Evolutionary conservation across 2,888 invertebrate species (phyloP).

Genomic region (Noctua janthina): DNA sequence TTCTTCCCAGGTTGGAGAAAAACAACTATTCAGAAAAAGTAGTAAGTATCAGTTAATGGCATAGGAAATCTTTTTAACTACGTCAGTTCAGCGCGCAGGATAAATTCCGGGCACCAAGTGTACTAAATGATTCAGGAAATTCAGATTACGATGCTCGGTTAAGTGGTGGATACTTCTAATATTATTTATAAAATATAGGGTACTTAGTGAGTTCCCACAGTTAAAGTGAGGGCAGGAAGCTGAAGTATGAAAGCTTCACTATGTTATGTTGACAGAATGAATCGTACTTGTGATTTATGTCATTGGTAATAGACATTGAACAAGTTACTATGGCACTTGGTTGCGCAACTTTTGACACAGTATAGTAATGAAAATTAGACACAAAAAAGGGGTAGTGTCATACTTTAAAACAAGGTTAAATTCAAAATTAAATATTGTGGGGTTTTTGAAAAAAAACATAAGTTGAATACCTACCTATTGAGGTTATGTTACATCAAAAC

Average conservation of each 20-base stretch:
- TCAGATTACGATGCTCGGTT: slow-evolving; percentile 33
- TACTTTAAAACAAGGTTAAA: too few species aligned
- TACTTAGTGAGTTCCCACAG: slow-evolving; percentile 43
- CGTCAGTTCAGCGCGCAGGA: slow-evolving; percentile 12
- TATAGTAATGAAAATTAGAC: too few species aligned
- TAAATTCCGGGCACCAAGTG: slow-evolving; percentile 35
- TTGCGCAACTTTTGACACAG: too few species aligned
- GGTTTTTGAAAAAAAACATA: too few species aligned
- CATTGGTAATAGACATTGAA: neutral
- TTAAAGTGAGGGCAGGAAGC: slow-evolving; percentile 3
- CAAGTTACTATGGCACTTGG: too few species aligned
- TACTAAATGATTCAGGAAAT: slow-evolving; percentile 47
- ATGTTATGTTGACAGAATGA: slow-evolving; percentile 12
- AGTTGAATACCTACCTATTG: too few species aligned
- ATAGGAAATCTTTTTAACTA: slow-evolving; percentile 32
- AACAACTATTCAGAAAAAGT: slow-evolving; percentile 32
- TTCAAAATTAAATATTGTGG: too few species aligned
- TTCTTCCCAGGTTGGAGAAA: slow-evolving; percentile 26
- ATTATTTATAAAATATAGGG: slow-evolving; percentile 30
- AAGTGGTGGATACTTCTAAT: slow-evolving; percentile 31
- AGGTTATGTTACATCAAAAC: too few species aligned
- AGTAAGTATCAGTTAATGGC: slow-evolving; percentile 29
- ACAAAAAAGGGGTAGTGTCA: too few species aligned
- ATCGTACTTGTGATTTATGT: slow-evolving; percentile 17
- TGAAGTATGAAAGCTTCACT: slow-evolving; percentile 29